Conservation (phyloP, 2,888 invertebrate genomes). For the Conops quadrifasciatus region DNA sequence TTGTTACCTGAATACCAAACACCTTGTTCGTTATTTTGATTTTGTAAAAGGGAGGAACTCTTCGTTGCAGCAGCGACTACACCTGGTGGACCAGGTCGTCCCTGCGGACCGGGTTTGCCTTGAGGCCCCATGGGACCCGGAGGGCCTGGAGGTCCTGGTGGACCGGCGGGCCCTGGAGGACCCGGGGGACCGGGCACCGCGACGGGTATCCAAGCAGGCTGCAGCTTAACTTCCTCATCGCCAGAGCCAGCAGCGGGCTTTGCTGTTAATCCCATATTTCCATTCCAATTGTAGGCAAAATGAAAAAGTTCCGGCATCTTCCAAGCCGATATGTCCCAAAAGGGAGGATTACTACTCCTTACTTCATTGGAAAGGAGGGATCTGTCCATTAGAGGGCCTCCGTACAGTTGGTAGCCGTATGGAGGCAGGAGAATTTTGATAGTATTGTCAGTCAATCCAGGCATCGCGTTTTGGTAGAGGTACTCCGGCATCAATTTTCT, state of each 20-base stretch:
- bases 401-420: constrained; percentile 49
- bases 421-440: constrained; percentile 54
- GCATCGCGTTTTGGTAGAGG: constrained; percentile 53
- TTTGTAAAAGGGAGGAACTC: constrained; percentile 20
- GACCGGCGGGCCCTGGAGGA: constrained; percentile 43
- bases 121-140: constrained; percentile 38
- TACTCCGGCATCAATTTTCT: constrained; percentile 59
- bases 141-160: constrained; percentile 42
- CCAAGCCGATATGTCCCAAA: constrained; percentile 47
- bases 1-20: constrained; percentile 42
- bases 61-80: constrained; percentile 40
- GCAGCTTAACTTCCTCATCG: constrained; percentile 37
- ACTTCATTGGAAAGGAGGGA: constrained; percentile 31
- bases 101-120: constrained; percentile 40
- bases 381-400: constrained; percentile 45
- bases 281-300: constrained; percentile 55
- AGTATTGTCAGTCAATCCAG: constrained; percentile 53
- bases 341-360: constrained; percentile 36
- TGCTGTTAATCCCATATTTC: constrained; percentile 48
- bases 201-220: constrained; percentile 40
- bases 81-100: constrained; percentile 40
- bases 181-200: constrained; percentile 45
- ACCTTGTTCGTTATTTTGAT: constrained; percentile 38
- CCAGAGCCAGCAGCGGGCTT: constrained; percentile 4
- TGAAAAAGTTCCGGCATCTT: constrained; percentile 46